Evolutionary conservation across 2,888 invertebrate genomes (phyloP).

Genomic region (Pyrgus malvae): DNA sequence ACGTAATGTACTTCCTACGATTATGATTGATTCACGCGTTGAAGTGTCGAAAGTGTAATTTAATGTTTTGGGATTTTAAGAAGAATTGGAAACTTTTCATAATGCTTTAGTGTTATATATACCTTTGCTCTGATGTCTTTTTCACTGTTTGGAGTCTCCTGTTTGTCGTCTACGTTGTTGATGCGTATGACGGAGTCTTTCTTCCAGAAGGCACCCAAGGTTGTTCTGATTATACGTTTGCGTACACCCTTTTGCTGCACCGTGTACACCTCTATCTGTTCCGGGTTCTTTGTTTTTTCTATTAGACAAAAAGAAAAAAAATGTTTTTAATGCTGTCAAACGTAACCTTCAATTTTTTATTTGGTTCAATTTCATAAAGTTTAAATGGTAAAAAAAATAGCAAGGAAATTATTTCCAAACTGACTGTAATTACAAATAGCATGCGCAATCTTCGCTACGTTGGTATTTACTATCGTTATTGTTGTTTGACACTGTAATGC

Average conservation of each 20-base stretch:
- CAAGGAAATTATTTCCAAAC: too few species aligned
- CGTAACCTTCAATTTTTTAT: too few species aligned
- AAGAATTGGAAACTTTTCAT: conserved; percentile 65
- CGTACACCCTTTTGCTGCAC: conserved; percentile 82
- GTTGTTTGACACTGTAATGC: background rate
- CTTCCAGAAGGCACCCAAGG: conserved; percentile 86
- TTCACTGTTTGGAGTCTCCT: conserved; percentile 84
- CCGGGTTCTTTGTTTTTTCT: conserved; percentile 89
- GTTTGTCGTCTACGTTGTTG: conserved; percentile 87
- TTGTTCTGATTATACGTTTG: conserved; percentile 83
- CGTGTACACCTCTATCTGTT: conserved; percentile 86
- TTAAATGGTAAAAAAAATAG: too few species aligned
- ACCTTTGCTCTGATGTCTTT: conserved; percentile 87
- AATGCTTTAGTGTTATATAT: conserved; percentile 36
- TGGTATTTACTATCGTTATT: background rate
- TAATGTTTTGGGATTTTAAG: background rate
- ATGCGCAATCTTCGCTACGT: background rate
- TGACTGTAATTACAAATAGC: background rate
- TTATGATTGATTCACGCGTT: conserved; percentile 10
- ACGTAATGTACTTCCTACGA: conserved; percentile 14
- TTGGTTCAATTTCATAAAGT: too few species aligned
- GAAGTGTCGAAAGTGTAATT: conserved; percentile 6
- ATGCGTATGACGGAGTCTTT: conserved; percentile 86
- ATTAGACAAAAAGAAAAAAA: conserved; percentile 46
- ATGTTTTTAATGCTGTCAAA: background rate